Evolutionary conservation across 2,888 invertebrate genomes (phyloP), one percentile per base, ranked within the genome.

Genomic region (Ophioninae sp.): DNA sequence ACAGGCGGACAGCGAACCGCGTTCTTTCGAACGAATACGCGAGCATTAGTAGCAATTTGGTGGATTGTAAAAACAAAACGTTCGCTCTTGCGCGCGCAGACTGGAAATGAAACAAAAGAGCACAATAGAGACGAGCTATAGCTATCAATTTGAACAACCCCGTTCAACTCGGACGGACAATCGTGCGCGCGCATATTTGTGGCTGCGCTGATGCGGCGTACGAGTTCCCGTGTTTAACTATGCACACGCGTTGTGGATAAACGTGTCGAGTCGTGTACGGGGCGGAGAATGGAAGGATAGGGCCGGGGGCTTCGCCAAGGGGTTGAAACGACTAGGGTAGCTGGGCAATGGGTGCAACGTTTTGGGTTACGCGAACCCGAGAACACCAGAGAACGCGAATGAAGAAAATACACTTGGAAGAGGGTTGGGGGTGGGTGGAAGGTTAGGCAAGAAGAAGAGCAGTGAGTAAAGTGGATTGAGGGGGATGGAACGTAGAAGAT

Each of bases 401-500:
- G 62, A 67, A 44, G 10, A 23, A 44, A 64, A 72, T 56, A 21
- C 64, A 70, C 39, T 41, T 23, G 70, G 61, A 61, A 56, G 20
- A 59, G 30, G 30, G 1, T 30, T 30, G 30, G 30, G 3, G 3
- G 30, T 30, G 61, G 61, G 77, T 57, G 7, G 61, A 82, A 62
- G 41, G 75, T 44, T 20, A 41, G 39, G 57, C 10, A 41, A 75
- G 56, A 59, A 68, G 75, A 68, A 50, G n/a, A 59, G 37, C 7
- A 59, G 73, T 56, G 69, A 79, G 85, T 41, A 68, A 85, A 83
- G 75, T 80, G 78, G 81, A 81, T 80, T 69, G 75, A 80, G 82
- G 73, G 79, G 81, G 84, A 85, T 83, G 85, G 82, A 81, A 84
- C 82, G 82, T 83, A 78, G 57, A 76, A 78, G 73, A 68, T 67